Conservation (phyloP, 2,113 vertebrate species). For the Eulemur macaco region DNA sequence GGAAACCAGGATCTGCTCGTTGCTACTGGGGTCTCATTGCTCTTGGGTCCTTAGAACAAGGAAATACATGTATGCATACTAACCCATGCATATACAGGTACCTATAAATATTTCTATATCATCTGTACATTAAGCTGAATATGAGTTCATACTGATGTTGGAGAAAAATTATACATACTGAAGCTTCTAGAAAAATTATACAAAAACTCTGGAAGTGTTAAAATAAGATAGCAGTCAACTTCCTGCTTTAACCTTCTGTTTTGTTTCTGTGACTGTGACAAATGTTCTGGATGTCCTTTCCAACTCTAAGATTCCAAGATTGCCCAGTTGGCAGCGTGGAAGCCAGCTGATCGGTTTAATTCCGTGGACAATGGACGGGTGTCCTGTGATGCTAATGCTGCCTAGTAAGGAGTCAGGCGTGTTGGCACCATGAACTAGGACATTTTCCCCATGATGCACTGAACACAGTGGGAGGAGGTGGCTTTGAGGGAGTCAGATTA, state of each 20-base stretch:
- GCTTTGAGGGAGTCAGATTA: background rate
- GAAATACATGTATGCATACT: background rate
- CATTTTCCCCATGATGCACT: background rate
- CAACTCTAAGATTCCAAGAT: background rate
- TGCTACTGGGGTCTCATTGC: background rate
- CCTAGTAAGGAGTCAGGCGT: background rate
- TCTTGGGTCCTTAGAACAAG: background rate
- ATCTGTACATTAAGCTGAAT: background rate
- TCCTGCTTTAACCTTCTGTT: background rate
- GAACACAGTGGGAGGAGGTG: background rate
- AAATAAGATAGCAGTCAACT: background rate
- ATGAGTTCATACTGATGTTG: background rate
- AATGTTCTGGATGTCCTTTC: background rate
- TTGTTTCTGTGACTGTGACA: background rate
- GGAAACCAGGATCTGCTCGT: background rate
- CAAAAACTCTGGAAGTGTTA: background rate
- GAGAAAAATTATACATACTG: background rate
- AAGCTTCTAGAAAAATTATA: slow-evolving; percentile 6
- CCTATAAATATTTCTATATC: background rate
- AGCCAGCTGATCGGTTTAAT: background rate
- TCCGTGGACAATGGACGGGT: background rate
- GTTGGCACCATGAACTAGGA: background rate
- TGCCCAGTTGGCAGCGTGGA: background rate
- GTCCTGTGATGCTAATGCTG: background rate
- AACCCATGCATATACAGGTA: background rate